Percentiles rank a stretch among this genome's conserved stretches.
These are phyloP conservation scores for Siniperca scherzeri DNA, from an alignment of 2,797 vertebrate species.

Conservation along the genomic window DNA sequence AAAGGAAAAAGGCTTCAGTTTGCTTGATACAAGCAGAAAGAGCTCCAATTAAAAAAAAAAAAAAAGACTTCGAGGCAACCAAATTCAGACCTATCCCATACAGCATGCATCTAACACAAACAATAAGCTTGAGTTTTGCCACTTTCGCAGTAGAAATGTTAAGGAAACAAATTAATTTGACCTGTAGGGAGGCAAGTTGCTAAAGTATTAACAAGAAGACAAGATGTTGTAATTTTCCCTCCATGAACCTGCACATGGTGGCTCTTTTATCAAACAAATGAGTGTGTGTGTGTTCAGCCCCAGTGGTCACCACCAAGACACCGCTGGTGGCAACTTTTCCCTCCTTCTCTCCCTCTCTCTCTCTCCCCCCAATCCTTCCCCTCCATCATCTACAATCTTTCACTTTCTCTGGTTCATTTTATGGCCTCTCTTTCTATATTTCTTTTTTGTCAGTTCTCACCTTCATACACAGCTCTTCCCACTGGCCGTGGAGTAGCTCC, in stretches of 20 bases:
- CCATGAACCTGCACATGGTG: slow-evolving; percentile 47
- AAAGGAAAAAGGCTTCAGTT: neutral
- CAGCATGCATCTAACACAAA: neutral
- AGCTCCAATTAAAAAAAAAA: neutral
- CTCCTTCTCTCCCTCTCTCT: slow-evolving; percentile 30
- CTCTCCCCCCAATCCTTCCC: slow-evolving; percentile 6
- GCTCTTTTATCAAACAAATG: slow-evolving; percentile 60
- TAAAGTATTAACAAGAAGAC: neutral
- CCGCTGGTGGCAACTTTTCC: slow-evolving; percentile 61
- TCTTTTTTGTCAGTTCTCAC: slow-evolving; percentile 66
- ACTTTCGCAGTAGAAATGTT: neutral
- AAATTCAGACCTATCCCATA: neutral
- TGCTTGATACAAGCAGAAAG: slow-evolving; percentile 3
- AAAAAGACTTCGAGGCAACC: neutral
- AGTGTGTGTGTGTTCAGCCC: slow-evolving; percentile 43
- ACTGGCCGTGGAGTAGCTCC: slow-evolving; percentile 90
- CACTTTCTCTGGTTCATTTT: neutral
- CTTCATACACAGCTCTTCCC: slow-evolving; percentile 92
- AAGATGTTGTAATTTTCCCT: slow-evolving; percentile 57
- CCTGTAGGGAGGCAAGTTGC: neutral
- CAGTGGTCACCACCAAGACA: slow-evolving; percentile 59
- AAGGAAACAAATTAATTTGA: neutral
- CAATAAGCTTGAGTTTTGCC: neutral
- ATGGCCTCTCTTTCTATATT: neutral
- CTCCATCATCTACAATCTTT: slow-evolving; percentile 26